Base-by-base conservation (phyloP, 2,113 vertebrate species). In the Tichodroma muraria region DNA sequence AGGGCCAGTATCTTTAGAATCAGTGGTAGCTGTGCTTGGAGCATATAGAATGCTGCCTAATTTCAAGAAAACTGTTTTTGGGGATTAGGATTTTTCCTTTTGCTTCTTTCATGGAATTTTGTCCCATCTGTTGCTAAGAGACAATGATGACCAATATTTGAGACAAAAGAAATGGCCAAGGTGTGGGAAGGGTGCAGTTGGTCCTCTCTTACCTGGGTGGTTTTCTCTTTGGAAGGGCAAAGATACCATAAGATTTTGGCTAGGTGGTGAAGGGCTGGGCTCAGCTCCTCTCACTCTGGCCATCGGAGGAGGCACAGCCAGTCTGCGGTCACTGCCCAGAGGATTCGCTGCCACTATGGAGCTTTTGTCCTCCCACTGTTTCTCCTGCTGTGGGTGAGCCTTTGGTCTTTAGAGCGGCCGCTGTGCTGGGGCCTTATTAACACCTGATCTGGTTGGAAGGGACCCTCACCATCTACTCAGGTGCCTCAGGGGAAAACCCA, bases 231-330 rank as follows among this genome's bases (percentile, higher is more conserved):
- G 35, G 53, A 28, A 44, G 3, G 23, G 19, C 18, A n/a, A 21
- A 40, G 14, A 14, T 2, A 9, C 7, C 6, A 2, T 0, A 1
- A 38, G 23, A 49, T n/a, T 50, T 40, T 59, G 35, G 35, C 28
- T 0, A 0, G 23, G 42, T 4, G 18, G 9, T 59, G 65, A 59
- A 28, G 42, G 42, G 23, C 78, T 56, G 50, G 27, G 38, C 15
- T 10, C 2, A 0, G 52, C 9, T 81, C 11, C 44, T 50, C 54
- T 60, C 4, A 1, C 35, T 59, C 6, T 20, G 3, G 2, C 23
- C 22, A 10, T 17, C 3, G 0, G 11, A 69, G 15, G 35, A 21
- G 22, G 57, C 35, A 12, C 28, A 40, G 13, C 17, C 1, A 1
- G 30, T n/a, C 10, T 33, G 35, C 2, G 1, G 35, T 27, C 35